Evolutionary conservation across 2,888 invertebrate genomes (phyloP).

Genomic region (Sminthurinus aureus): DNA sequence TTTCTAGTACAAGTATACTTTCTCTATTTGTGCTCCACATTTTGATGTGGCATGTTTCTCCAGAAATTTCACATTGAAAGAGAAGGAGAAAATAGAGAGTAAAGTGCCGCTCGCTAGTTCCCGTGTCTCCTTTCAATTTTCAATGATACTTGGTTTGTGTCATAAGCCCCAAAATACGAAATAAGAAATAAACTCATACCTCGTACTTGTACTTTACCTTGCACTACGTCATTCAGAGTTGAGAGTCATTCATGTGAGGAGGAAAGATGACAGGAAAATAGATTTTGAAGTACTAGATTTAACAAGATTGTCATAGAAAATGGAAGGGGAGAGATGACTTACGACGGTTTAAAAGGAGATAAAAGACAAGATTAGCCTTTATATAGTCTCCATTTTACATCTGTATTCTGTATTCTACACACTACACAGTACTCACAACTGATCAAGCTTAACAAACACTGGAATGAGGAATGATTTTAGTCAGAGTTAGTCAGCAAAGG

Average conservation of each 20-base stretch:
- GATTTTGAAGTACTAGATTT: not conserved
- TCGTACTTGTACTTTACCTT: not conserved
- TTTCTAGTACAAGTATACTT: not conserved
- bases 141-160: not conserved
- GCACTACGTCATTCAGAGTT: not conserved
- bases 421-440: too few relatives aligned
- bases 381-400: too few relatives aligned
- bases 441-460: too few relatives aligned
- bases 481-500: too few relatives aligned
- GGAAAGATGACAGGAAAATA: not conserved
- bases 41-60: not conserved
- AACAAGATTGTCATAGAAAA: not conserved
- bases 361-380: not conserved
- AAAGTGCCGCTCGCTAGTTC: not conserved
- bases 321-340: not conserved
- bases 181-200: not conserved
- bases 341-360: not conserved
- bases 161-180: not conserved
- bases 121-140: not conserved
- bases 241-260: not conserved
- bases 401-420: too few relatives aligned
- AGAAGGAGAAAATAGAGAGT: not conserved
- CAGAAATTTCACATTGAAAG: not conserved
- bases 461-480: too few relatives aligned
- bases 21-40: not conserved